Conservation (phyloP, 2,888 invertebrate species). For the Sicus ferrugineus region DNA sequence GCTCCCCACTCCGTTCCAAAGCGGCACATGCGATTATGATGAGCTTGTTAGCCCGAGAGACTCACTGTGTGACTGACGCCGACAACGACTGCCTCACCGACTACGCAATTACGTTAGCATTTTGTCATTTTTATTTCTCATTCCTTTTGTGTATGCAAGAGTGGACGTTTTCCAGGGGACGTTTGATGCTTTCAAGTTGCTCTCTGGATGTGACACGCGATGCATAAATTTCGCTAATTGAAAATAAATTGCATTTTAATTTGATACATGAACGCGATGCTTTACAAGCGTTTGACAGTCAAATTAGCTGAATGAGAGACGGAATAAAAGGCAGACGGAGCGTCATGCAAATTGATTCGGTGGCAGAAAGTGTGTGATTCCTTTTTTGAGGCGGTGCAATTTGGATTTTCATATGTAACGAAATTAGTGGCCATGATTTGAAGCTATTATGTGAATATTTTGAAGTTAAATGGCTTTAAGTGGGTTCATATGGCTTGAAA, state of each 20-base stretch:
- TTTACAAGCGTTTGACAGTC: conserved; percentile 6
- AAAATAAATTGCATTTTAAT: conserved; percentile 33
- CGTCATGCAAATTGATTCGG: neutral
- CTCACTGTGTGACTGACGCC: neutral
- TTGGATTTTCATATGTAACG: no score
- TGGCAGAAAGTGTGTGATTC: neutral
- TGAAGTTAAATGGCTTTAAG: no score
- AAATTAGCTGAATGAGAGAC: conserved; percentile 16
- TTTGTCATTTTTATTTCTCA: conserved; percentile 1
- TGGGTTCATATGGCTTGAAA: no score
- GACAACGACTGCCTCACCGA: neutral
- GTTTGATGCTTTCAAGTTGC: conserved; percentile 1
- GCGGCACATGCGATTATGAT: neutral
- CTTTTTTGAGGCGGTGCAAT: no score
- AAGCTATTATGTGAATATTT: no score
- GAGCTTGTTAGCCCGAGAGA: neutral
- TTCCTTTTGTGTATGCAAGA: neutral
- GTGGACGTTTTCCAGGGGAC: neutral
- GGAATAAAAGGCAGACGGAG: neutral
- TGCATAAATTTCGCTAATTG: conserved; percentile 33
- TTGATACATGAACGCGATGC: conserved; percentile 25
- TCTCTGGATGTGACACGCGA: conserved; percentile 27
- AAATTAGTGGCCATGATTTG: no score
- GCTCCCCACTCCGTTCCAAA: neutral
- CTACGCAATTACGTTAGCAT: conserved; percentile 8